These are phyloP conservation scores for Alethe diademata DNA, from an alignment of 2,113 vertebrate species.

Conservation along the genomic window DNA sequence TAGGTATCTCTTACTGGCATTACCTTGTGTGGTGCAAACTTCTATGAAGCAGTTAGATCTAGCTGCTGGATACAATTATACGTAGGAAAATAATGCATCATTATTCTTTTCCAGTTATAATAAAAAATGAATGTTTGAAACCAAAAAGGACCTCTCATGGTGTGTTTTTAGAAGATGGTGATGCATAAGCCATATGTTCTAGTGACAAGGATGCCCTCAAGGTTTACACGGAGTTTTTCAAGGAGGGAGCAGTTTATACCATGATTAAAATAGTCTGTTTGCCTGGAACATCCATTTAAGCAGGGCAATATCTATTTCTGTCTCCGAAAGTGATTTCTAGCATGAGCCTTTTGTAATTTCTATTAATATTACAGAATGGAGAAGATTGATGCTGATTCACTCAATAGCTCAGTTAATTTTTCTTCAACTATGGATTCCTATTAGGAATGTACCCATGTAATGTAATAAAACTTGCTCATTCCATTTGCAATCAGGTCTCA, in stretches of 20 bases:
- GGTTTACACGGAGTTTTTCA: conserved; percentile 41
- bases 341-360: conserved; percentile 55
- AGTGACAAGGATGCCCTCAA: conserved; percentile 56
- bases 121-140: not conserved
- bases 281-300: conserved; percentile 65
- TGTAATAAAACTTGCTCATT: conserved; percentile 14
- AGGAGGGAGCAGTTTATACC: conserved; percentile 23
- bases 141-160: not conserved
- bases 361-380: conserved; percentile 67
- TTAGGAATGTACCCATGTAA: not conserved
- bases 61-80: not conserved
- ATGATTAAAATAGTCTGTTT: conserved; percentile 71
- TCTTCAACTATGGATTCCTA: conserved; percentile 38
- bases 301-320: conserved; percentile 46
- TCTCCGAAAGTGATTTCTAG: conserved; percentile 69
- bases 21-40: not conserved
- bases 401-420: conserved; percentile 61
- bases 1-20: not conserved
- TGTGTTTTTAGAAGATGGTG: conserved; percentile 30
- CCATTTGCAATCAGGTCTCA: not conserved
- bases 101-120: not conserved
- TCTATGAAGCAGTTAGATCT: not conserved
- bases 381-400: conserved; percentile 49
- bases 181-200: conserved; percentile 5
- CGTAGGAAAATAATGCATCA: not conserved